Base-by-base conservation (phyloP, 2,888 invertebrate species). In the Nasonia oneida region DNA sequence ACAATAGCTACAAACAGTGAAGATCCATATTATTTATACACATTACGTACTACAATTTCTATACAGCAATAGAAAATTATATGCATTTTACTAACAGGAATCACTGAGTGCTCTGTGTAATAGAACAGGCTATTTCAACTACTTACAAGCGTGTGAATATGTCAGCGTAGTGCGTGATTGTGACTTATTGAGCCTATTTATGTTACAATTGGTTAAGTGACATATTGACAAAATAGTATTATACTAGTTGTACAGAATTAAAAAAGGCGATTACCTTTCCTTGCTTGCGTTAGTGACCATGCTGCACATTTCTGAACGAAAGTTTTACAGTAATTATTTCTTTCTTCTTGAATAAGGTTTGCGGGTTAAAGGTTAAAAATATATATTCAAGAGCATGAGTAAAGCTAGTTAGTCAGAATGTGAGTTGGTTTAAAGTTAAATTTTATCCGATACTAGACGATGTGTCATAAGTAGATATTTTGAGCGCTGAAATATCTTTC, bases 261-360 rank as follows among this genome's bases (percentile, higher is more conserved):
- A 4, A 0, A 84, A 67, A 74, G 81, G 29, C n/a, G 53, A 82
- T 86, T 86, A 86, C 86, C 84, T 86, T 86, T 81, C 37, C 67
- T 84, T 67, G n/a, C 42, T 73, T 71, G 67, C 74, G 80, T 81
- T 87, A 85, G 73, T 83, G 67, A 61, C 71, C 82, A 87, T 87
- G 82, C 79, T 81, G 84, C 53, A 82, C 84, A 82, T 75, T 84
- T 75, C 71, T 70, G 84, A 64, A 76, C 10, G 71, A n/a, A 84
- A 73, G 29, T 76, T 84, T 67, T 74, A 71, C 74, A 29, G 1
- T 74, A 2, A 23, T 57, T 70, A 70, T 71, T 61, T 61, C 75
- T 81, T 75, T 23, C 81, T 67, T 33, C 67, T 47, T 74, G 81
- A 37, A 37, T 78, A 61, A 61, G 57, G 6, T n/a, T n/a, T 61